Conservation (phyloP, 2,888 invertebrate species). For the Apodemia duryi region DNA sequence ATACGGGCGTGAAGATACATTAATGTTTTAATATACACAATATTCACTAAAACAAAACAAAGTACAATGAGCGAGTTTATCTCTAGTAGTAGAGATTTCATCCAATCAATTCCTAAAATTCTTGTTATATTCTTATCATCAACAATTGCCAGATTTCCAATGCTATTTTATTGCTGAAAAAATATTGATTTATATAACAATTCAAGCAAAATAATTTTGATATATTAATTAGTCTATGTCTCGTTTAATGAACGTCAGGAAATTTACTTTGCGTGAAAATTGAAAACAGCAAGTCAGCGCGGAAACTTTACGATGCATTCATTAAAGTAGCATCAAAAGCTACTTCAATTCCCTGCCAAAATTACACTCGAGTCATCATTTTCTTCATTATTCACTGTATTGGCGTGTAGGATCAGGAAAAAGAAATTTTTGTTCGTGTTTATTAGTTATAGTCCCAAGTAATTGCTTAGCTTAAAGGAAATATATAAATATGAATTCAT, state of each 20-base stretch:
- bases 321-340: slow-evolving; percentile 55
- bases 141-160: too few species aligned
- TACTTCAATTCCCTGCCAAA: slow-evolving; percentile 52
- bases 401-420: slow-evolving; percentile 15
- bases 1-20: too few species aligned
- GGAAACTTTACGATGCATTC: slow-evolving; percentile 62
- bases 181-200: not conserved
- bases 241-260: slow-evolving; percentile 33
- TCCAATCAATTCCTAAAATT: too few species aligned
- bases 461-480: not conserved
- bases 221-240: slow-evolving; percentile 6
- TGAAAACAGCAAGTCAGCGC: slow-evolving; percentile 53
- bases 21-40: too few species aligned
- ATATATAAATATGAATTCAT: not conserved
- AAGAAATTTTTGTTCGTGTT: slow-evolving; percentile 12
- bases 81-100: too few species aligned
- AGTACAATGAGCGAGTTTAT: too few species aligned
- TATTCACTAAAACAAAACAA: too few species aligned
- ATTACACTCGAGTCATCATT: slow-evolving; percentile 45
- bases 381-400: slow-evolving; percentile 36
- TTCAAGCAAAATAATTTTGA: not conserved
- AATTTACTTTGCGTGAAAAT: slow-evolving; percentile 41
- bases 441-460: slow-evolving; percentile 12
- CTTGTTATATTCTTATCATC: too few species aligned
- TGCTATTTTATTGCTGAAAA: too few species aligned